These are phyloP conservation scores for Pandemis cinnamomeana DNA, from an alignment of 2,888 invertebrate species.

Conservation along the genomic window DNA sequence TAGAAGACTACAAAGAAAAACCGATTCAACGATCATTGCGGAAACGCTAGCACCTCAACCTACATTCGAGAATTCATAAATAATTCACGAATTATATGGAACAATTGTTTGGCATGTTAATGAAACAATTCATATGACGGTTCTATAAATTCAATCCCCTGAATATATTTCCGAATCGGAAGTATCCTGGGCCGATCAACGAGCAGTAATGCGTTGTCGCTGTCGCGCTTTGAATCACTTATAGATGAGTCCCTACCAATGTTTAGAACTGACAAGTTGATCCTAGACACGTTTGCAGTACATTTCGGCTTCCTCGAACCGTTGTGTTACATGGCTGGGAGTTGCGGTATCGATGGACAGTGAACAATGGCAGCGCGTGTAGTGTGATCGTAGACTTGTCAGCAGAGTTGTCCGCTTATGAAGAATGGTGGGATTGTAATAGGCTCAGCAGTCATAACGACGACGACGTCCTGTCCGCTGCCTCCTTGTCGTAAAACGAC, in stretches of 20 bases:
- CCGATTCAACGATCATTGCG: conserved; percentile 43
- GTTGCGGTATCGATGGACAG: conserved; percentile 68
- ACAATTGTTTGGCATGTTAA: conserved; percentile 70
- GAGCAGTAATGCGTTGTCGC: conserved; percentile 80
- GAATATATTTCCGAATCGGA: conserved; percentile 84
- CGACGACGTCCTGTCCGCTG: conserved; percentile 83
- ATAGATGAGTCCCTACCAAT: conserved; percentile 67
- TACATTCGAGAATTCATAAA: conserved; percentile 65
- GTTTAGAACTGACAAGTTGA: conserved; percentile 25
- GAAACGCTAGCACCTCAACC: conserved; percentile 57
- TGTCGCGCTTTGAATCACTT: conserved; percentile 80
- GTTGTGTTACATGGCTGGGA: conserved; percentile 55
- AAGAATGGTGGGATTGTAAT: conserved; percentile 81
- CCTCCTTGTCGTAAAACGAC: conserved; percentile 82
- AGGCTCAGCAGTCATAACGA: conserved; percentile 81
- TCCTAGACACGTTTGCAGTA: conserved; percentile 49
- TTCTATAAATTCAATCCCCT: conserved; percentile 71
- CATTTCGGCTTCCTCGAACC: conserved; percentile 65
- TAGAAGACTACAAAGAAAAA: conserved; percentile 44
- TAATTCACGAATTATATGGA: conserved; percentile 67
- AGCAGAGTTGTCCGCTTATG: conserved; percentile 70
- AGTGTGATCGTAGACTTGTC: conserved; percentile 59
- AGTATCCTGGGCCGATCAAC: conserved; percentile 79
- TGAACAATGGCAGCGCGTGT: conserved; percentile 63
- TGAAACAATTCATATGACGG: conserved; percentile 66